phyloP scores from a whole-genome alignment of 2,888 invertebrate species.

The Pseudolycoriella hygida region DNA sequence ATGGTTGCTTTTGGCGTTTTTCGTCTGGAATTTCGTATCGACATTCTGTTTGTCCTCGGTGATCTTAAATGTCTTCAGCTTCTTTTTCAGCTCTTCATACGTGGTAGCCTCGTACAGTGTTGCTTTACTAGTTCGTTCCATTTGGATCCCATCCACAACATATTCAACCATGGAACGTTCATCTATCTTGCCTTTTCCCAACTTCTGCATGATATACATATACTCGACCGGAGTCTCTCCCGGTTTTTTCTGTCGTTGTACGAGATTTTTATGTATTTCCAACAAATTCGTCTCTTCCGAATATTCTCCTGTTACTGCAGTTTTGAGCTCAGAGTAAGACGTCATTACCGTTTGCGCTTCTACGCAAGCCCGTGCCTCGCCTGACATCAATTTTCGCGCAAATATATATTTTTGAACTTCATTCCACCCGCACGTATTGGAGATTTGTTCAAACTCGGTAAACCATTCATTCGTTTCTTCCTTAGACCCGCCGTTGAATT shows the following conservation, averaged over 20 bases:
- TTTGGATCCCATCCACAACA: conserved; percentile 7
- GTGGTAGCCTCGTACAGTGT: conserved; percentile 2
- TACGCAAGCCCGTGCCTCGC: conserved; percentile 5
- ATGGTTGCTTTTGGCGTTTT: no score
- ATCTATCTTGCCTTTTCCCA: conserved; percentile 8
- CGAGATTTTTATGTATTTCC: conserved; percentile 6
- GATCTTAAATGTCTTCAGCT: no score
- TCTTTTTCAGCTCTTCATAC: background rate
- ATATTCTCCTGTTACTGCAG: conserved; percentile 6
- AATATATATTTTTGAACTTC: conserved; percentile 8
- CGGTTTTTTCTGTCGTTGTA: conserved; percentile 5
- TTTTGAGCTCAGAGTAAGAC: conserved; percentile 5
- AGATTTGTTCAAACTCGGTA: no score
- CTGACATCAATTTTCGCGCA: conserved; percentile 8
- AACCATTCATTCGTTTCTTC: no score
- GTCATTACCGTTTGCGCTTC: conserved; percentile 1
- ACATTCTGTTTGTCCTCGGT: no score
- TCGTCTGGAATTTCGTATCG: no score
- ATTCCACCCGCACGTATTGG: conserved; percentile 8
- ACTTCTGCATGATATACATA: no score
- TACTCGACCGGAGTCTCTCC: conserved; percentile 8
- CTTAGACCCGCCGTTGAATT: no score
- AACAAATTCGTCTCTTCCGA: conserved; percentile 4
- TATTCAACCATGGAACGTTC: conserved; percentile 8
- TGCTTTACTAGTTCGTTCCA: conserved; percentile 8